Evolutionary conservation across 2,888 invertebrate genomes (phyloP).

Genomic region (Dorcus parallelipipedus): DNA sequence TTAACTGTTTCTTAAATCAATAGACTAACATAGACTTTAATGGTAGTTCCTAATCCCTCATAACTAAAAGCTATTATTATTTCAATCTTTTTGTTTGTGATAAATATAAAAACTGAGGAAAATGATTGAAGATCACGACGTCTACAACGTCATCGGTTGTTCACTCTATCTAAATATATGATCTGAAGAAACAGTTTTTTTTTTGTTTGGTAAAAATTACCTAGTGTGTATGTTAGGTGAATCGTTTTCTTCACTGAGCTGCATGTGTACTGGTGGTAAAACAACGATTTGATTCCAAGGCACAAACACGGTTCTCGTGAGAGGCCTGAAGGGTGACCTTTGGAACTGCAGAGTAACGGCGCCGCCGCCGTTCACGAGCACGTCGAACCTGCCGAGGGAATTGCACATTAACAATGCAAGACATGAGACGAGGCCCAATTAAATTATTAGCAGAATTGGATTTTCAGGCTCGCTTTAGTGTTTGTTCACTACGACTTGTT

Average conservation of each 20-base stretch:
- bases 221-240: constrained; percentile 34
- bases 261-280: constrained; percentile 83
- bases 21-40: too few relatives aligned
- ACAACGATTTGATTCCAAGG: constrained; percentile 99
- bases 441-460: constrained; percentile 30
- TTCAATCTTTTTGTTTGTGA: too few relatives aligned
- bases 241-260: constrained; percentile 67
- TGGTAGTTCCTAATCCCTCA: too few relatives aligned
- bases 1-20: too few relatives aligned
- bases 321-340: constrained; percentile 87
- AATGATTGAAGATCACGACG: too few relatives aligned
- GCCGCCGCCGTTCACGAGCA: constrained; percentile 97
- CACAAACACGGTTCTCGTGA: constrained; percentile 86
- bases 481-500: constrained; percentile 1
- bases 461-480: constrained; percentile 15
- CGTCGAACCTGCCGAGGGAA: constrained; percentile 79
- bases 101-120: too few relatives aligned
- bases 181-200: too few relatives aligned
- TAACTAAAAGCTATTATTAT: too few relatives aligned
- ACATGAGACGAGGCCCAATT: constrained; percentile 25
- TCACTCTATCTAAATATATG: too few relatives aligned
- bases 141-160: too few relatives aligned
- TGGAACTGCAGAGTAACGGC: constrained; percentile 96
- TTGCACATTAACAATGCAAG: constrained; percentile 30
- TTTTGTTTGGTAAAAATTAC: constrained; percentile 24